Base-by-base conservation (phyloP, 2,113 vertebrate genomes). In the Calypte anna region DNA sequence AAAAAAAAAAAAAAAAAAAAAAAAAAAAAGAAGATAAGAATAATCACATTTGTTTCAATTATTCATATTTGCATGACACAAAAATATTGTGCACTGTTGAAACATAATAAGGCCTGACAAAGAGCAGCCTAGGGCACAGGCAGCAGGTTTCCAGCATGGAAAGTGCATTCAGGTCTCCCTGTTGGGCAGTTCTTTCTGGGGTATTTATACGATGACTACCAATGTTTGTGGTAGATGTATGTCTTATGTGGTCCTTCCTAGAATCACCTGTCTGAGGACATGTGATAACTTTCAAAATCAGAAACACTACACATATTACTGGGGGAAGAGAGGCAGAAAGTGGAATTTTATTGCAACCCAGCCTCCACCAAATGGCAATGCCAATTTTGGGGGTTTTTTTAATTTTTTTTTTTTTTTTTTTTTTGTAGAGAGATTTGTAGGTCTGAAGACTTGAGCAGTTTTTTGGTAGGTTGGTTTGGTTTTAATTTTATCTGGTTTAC, bases 31-130 rank as follows among this genome's bases (percentile, higher is more conserved):
- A 25, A 90, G 43, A 64, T 86, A 82, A 89, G 80, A 93, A 96
- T 86, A 58, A 93, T 96, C 59, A 67, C 20, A 73, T 88, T 86
- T 73, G 55, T 96, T 95, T 53, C 93, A 96, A 89, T 93, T 93
- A 96, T 94, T 94, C 76, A 90, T 96, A 95, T 91, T 94, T 93
- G 40, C 86, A 43, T 89, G 90, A 81, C 92, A 79, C n/a, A 48
- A 87, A 96, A 97, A 75, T 73, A 55, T 20, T 89, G 87, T 57
- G 86, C 40, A 28, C 27, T 61, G 6, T 72, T 59, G 69, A 69
- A 90, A 80, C 50, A 27, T 30, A 81, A 61, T n/a, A 76, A 50
- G 11, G 63, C 17, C 33, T 76, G 82, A 90, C 38, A 79, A 92
- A 90, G 87, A 5, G 27, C 38, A 91, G 33, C 24, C 36, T 62